Conservation (phyloP, 2,113 vertebrate species). For the Pteropus alecto region DNA sequence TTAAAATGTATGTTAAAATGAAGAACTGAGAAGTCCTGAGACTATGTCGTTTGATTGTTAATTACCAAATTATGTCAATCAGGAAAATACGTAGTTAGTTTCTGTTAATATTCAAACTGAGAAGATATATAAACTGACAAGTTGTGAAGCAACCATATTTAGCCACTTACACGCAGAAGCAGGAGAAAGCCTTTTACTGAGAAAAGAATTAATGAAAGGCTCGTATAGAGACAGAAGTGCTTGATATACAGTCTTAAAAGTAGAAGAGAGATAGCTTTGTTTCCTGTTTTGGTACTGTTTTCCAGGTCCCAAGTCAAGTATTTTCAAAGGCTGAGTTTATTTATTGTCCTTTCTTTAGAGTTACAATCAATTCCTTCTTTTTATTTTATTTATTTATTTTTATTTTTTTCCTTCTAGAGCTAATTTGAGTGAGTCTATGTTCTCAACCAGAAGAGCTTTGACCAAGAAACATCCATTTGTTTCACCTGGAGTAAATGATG, state of each 20-base stretch:
- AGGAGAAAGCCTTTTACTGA: background rate
- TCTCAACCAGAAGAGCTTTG: background rate
- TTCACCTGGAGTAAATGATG: background rate
- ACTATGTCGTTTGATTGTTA: background rate
- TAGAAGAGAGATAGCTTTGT: background rate
- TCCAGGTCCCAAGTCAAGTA: background rate
- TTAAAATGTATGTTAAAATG: background rate
- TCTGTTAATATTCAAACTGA: background rate
- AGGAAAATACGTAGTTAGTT: background rate
- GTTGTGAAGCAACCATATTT: background rate
- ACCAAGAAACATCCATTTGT: background rate
- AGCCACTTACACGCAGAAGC: background rate
- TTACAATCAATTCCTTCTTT: background rate
- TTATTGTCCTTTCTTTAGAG: background rate
- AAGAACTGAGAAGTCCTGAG: background rate
- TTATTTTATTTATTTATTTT: no score
- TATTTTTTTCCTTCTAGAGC: background rate
- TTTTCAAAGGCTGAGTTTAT: background rate
- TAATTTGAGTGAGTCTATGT: background rate
- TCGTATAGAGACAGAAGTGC: background rate
- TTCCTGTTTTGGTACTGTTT: background rate
- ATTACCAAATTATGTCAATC: background rate
- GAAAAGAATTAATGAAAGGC: background rate
- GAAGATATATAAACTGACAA: background rate
- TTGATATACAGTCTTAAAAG: background rate